Conservation (phyloP, 1,140 invertebrate species). For the Arion vulgaris region DNA sequence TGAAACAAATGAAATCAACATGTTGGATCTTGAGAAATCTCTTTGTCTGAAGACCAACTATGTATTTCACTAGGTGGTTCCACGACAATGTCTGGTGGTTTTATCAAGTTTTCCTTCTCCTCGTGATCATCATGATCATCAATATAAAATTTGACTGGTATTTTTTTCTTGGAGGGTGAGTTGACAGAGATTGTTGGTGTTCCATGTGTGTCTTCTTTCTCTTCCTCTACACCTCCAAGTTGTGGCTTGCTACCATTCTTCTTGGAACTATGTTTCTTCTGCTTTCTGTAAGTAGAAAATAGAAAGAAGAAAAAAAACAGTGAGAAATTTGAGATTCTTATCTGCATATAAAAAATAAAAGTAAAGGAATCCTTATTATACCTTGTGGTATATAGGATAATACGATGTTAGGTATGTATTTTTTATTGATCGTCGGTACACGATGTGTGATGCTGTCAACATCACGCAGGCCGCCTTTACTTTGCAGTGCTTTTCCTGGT, state of each 20-base stretch:
- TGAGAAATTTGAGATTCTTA: not conserved
- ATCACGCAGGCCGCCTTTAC: no score
- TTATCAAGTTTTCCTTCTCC: constrained; percentile 58
- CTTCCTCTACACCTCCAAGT: constrained; percentile 39
- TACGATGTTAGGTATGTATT: no score
- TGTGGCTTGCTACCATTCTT: constrained; percentile 40
- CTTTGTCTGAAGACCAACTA: constrained; percentile 9
- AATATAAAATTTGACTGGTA: constrained; percentile 60
- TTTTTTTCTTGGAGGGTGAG: constrained; percentile 47
- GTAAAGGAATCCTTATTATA: no score
- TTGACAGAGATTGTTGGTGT: not conserved
- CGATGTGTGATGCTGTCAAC: no score
- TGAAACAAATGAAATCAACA: not conserved
- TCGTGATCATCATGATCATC: constrained; percentile 54
- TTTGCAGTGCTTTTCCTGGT: no score
- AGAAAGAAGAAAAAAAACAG: no score
- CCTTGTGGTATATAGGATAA: no score
- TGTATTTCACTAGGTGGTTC: constrained; percentile 59
- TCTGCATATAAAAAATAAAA: not conserved
- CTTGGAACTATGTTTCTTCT: constrained; percentile 48
- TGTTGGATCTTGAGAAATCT: not conserved
- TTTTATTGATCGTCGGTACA: no score
- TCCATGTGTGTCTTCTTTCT: constrained; percentile 31
- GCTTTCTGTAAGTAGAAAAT: constrained; percentile 31
- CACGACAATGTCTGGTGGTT: constrained; percentile 56